Conservation (phyloP, 2,797 vertebrate species). For the Helostoma temminkii region DNA sequence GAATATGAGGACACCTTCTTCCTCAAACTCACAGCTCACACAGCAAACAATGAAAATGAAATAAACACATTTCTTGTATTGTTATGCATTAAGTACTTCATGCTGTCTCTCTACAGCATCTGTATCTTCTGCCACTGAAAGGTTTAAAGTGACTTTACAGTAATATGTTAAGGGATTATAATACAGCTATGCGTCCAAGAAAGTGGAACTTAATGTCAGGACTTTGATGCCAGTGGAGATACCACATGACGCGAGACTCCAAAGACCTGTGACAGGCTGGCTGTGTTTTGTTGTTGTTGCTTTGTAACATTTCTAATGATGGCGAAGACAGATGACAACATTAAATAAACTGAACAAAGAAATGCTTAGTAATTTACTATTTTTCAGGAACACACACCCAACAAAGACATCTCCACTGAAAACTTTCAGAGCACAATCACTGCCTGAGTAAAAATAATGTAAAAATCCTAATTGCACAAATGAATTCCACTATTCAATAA, state of each 20-base stretch:
- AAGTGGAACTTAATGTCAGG: neutral
- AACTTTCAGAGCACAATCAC: too few relatives aligned
- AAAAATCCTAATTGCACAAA: too few relatives aligned
- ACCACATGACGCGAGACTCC: neutral
- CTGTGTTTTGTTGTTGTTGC: too few relatives aligned
- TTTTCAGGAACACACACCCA: too few relatives aligned
- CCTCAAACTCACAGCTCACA: neutral
- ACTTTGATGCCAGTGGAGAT: neutral
- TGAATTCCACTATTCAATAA: too few relatives aligned
- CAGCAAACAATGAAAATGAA: neutral
- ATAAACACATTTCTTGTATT: neutral
- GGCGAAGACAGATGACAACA: too few relatives aligned
- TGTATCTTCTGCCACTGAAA: neutral
- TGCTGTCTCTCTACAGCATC: neutral
- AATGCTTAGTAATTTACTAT: too few relatives aligned
- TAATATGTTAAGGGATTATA: neutral
- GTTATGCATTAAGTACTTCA: neutral
- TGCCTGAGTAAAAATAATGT: too few relatives aligned
- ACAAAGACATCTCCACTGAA: too few relatives aligned
- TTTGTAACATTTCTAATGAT: neutral
- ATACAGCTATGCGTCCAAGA: neutral
- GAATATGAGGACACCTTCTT: neutral
- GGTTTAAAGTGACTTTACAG: neutral
- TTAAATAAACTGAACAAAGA: neutral
- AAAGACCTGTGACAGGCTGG: too few relatives aligned